These are phyloP conservation scores for Columba guinea DNA, from an alignment of 2,797 vertebrate species.

Conservation along the genomic window DNA sequence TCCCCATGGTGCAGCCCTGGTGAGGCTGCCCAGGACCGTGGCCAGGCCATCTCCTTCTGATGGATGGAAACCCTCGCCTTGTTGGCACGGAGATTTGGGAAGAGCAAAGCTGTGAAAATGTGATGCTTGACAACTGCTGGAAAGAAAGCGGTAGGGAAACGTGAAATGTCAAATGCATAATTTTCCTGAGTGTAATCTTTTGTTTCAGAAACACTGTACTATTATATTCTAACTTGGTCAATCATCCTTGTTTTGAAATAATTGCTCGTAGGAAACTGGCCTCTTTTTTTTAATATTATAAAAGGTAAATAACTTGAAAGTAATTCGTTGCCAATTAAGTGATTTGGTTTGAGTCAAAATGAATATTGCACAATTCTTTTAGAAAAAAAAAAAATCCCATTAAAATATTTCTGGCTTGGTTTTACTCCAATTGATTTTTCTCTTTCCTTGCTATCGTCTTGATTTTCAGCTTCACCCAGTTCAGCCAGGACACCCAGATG, in stretches of 20 bases:
- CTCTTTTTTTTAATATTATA: neutral
- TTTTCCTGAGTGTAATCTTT: neutral
- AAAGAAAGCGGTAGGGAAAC: neutral
- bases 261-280: neutral
- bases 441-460: neutral
- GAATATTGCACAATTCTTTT: neutral
- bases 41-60: neutral
- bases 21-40: neutral
- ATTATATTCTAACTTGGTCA: neutral
- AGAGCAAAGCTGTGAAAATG: neutral
- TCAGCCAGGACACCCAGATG: neutral
- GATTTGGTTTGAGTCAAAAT: neutral
- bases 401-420: neutral
- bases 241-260: neutral
- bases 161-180: neutral
- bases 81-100: fast-evolving
- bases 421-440: neutral
- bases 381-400: neutral
- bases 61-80: neutral
- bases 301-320: neutral
- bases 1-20: neutral
- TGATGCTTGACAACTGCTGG: neutral
- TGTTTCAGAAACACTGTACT: neutral
- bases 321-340: neutral
- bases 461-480: neutral